These are phyloP conservation scores for Liposcelis brunnea DNA, from an alignment of 2,888 invertebrate genomes.

Conservation along the genomic window DNA sequence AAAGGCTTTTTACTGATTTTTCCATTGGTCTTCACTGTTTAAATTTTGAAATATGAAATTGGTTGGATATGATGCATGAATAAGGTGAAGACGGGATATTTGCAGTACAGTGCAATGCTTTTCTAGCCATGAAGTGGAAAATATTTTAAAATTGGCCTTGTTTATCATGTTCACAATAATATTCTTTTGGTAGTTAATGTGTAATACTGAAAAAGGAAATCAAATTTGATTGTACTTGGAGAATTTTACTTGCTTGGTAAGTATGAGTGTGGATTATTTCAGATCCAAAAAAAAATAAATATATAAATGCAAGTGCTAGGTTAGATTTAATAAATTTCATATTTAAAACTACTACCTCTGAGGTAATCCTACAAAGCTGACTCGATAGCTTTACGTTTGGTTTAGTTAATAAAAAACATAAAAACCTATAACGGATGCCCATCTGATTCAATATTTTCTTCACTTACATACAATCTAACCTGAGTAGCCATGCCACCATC, in stretches of 20 bases:
- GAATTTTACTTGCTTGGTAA: conserved; percentile 77
- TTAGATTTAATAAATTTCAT: neutral
- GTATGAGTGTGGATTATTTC: conserved; percentile 76
- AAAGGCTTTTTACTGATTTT: too few relatives aligned
- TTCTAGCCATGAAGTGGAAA: too few relatives aligned
- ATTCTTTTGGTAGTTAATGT: too few relatives aligned
- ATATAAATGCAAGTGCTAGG: neutral
- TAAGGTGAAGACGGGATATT: too few relatives aligned
- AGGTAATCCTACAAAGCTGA: conserved; percentile 68
- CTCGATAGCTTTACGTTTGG: conserved; percentile 61
- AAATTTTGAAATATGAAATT: too few relatives aligned
- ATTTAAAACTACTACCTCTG: conserved; percentile 33
- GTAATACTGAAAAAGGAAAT: too few relatives aligned
- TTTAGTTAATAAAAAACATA: conserved; percentile 56
- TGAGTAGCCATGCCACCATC: conserved; percentile 72
- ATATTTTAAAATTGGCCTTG: too few relatives aligned
- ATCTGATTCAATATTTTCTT: conserved; percentile 48
- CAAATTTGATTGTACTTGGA: too few relatives aligned
- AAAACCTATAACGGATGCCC: conserved; percentile 84
- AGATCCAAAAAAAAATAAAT: conserved; percentile 50
- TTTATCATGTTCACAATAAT: too few relatives aligned
- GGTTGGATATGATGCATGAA: too few relatives aligned
- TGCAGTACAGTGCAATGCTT: too few relatives aligned
- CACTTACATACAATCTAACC: conserved; percentile 54
- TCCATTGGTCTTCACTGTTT: too few relatives aligned